Base-by-base conservation (phyloP, 2,888 invertebrate genomes). In the Chydorus sphaericus region DNA sequence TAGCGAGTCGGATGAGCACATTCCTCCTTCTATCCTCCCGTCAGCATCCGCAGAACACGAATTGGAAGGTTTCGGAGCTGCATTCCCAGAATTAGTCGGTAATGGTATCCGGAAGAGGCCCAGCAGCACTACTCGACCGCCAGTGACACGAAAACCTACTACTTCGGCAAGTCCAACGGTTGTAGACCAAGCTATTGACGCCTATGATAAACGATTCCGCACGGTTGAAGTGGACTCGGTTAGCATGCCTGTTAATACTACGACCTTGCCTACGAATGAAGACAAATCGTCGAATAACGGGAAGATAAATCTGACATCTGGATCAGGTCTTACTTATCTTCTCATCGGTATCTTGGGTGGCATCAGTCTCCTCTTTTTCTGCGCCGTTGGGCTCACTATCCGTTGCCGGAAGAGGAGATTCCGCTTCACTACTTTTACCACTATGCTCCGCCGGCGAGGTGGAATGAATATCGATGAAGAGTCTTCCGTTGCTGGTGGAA, bases 331-430 rank as follows among this genome's bases (percentile, higher is more conserved):
- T 14, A 49, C 48, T 11, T 56, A 56, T 33, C 31, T 56, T 11
- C 33, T 56, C n/a, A 56, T 56, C 16, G 56, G 56, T 14, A 48
- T 50, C 20, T 31, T 56, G 8, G 44, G 56, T 23, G 56, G 56
- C 11, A 26, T 56, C 30, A 56, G 56, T 50, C 26, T 56, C 33
- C 30, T 56, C 30, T 56, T 48, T 50, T 36, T 56, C n/a, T 48
- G 56, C 49, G 28, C 38, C 49, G 56, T 56, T 14, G 44, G 44
- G 6, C 18, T 56, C 26, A 56, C 56, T 16, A 56, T 56, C 14
- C 30, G 56, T 14, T 56, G 56, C 36, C 48, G 56, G 16, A 31
- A 52, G 26, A 16, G 52, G 16, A 33, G 52, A 2, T 52, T 52
- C 36, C 30, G 30, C 18, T 52, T 52, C 36, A 31, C 23, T 37